These are phyloP conservation scores for Molossus molossus DNA, from an alignment of 2,797 vertebrate genomes.

Conservation along the genomic window DNA sequence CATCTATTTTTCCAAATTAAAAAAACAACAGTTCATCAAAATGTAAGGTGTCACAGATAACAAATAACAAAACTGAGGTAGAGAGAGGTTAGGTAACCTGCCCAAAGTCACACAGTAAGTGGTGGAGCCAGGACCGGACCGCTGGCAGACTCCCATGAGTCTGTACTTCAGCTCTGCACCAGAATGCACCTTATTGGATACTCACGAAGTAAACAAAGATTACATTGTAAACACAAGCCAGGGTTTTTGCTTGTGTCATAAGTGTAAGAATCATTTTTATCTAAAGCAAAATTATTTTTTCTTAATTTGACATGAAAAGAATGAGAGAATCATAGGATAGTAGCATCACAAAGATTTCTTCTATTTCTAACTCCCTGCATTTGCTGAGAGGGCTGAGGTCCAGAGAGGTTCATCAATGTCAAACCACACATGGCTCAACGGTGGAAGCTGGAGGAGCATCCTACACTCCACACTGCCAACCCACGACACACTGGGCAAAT, in stretches of 20 bases:
- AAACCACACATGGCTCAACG: background rate
- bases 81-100: background rate
- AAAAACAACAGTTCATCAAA: background rate
- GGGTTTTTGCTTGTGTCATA: background rate
- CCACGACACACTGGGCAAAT: background rate
- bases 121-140: background rate
- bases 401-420: background rate
- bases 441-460: background rate
- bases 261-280: background rate
- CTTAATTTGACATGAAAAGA: constrained; percentile 45
- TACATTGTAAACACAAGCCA: background rate
- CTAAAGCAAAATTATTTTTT: constrained; percentile 20
- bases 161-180: background rate
- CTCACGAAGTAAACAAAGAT: background rate
- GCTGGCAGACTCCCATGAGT: background rate
- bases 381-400: background rate
- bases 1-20: background rate
- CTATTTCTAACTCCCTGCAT: background rate
- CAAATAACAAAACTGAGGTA: background rate
- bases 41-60: background rate
- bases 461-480: background rate
- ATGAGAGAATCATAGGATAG: constrained; percentile 1
- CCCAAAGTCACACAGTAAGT: background rate
- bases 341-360: constrained; percentile 25
- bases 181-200: background rate